Evolutionary conservation across 2,113 vertebrate species (phyloP).

Genomic region (Leiothrix lutea): DNA sequence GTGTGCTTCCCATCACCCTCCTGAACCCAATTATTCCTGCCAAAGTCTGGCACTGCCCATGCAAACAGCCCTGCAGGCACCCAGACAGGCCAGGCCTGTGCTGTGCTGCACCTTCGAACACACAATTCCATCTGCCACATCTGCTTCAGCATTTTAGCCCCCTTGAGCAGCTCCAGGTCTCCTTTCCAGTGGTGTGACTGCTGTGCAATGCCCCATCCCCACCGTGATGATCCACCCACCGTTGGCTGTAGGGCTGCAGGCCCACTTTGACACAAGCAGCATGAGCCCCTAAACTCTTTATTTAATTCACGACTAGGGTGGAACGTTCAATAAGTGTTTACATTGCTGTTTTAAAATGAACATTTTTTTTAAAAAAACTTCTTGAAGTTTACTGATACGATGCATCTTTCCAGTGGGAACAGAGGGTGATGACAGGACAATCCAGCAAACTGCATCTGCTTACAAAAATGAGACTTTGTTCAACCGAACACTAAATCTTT

Average conservation of each 20-base stretch:
- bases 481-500: conserved; percentile 64
- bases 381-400: conserved; percentile 43
- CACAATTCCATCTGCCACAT: not conserved
- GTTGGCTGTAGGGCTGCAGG: not conserved
- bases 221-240: not conserved
- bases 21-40: not conserved
- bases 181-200: not conserved
- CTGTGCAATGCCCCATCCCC: not conserved
- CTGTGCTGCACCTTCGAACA: not conserved
- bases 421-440: conserved; percentile 44
- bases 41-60: not conserved
- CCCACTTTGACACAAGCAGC: not conserved
- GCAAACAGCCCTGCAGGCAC: not conserved
- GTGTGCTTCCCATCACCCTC: not conserved
- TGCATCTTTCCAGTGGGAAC: conserved; percentile 40
- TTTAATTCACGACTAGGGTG: not conserved
- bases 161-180: not conserved
- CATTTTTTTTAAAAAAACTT: not conserved
- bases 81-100: not conserved
- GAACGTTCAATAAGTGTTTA: conserved; percentile 31
- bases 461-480: conserved; percentile 66
- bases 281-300: not conserved
- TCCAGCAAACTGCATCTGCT: conserved; percentile 51
- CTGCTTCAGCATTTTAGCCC: not conserved
- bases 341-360: conserved; percentile 8